Conservation (phyloP, 2,797 vertebrate species). For the Australoheros facetus region DNA sequence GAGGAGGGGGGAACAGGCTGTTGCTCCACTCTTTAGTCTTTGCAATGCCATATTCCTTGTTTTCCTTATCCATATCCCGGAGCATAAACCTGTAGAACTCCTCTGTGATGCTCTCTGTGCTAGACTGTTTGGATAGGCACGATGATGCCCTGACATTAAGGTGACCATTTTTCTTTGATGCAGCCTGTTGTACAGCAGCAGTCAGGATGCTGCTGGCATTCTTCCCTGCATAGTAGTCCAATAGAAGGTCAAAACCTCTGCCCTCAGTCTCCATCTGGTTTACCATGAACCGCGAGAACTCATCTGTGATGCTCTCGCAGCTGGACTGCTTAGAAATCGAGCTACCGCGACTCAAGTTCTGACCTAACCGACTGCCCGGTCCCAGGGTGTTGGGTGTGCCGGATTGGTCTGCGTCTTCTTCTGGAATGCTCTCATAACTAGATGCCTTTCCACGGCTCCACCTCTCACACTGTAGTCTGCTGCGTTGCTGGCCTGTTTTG, state of each 20-base stretch:
- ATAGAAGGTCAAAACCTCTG: slow-evolving; percentile 91
- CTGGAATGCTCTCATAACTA: slow-evolving; percentile 97
- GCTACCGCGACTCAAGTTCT: slow-evolving; percentile 91
- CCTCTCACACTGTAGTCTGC: slow-evolving; percentile 89
- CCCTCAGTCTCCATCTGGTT: slow-evolving; percentile 99
- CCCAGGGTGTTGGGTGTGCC: slow-evolving; percentile 83
- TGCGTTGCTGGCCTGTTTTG: slow-evolving; percentile 89
- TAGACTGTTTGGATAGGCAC: slow-evolving; percentile 97
- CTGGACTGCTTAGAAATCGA: slow-evolving; percentile 99
- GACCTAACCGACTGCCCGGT: slow-evolving; percentile 85
- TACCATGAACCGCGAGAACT: slow-evolving; percentile 98
- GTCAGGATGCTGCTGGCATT: slow-evolving; percentile 92
- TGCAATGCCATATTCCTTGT: slow-evolving; percentile 82
- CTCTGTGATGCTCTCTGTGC: slow-evolving; percentile 98
- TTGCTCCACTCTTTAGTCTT: slow-evolving; percentile 91
- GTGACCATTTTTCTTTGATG: slow-evolving; percentile 88
- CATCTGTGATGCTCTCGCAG: slow-evolving; percentile 98
- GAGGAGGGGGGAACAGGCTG: slow-evolving; percentile 85
- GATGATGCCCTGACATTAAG: slow-evolving; percentile 86
- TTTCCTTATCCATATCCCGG: slow-evolving; percentile 91
- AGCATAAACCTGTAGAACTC: slow-evolving; percentile 98
- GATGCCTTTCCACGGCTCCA: slow-evolving; percentile 92
- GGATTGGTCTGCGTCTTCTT: slow-evolving; percentile 86
- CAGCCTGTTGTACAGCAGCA: slow-evolving; percentile 92
- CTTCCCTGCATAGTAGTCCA: slow-evolving; percentile 98